Percentiles rank a stretch among this genome's conserved stretches.
Evolutionary conservation across 2,888 invertebrate species (phyloP).

Genomic region (Melipona bicolor): DNA sequence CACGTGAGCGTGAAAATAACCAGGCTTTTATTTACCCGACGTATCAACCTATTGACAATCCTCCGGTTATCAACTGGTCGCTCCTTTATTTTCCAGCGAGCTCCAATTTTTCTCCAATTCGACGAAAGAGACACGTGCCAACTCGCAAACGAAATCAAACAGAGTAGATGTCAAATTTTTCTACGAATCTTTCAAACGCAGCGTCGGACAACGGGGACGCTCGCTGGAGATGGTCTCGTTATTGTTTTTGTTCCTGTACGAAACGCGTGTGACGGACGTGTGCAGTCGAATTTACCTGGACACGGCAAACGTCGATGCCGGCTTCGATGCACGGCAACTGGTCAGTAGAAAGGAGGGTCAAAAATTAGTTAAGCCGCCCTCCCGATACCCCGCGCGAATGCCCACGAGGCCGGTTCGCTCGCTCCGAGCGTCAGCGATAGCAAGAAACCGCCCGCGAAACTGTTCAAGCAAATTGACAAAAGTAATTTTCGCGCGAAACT

Average conservation of each 20-base stretch:
- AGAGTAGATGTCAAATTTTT: background rate
- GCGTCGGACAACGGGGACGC: background rate
- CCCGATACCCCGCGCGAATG: conserved; percentile 42
- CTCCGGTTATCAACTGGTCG: background rate
- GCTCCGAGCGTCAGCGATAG: conserved; percentile 50
- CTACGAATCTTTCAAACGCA: background rate
- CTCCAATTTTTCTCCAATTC: background rate
- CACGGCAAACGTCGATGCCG: conserved; percentile 44
- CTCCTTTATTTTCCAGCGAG: background rate
- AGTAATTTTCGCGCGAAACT: background rate
- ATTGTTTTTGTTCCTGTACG: conserved; percentile 41
- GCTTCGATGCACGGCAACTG: conserved; percentile 23
- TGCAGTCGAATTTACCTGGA: conserved; percentile 55
- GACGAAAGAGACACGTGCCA: background rate
- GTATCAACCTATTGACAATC: background rate
- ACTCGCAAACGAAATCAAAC: background rate
- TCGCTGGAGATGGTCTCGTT: background rate
- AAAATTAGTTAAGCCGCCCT: conserved; percentile 70
- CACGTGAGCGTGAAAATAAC: background rate
- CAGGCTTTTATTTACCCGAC: background rate
- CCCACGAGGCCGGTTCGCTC: conserved; percentile 36
- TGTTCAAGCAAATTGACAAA: conserved; percentile 30
- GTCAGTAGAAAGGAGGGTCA: conserved; percentile 42
- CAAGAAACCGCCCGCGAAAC: conserved; percentile 35
- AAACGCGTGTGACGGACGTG: conserved; percentile 32